Evolutionary conservation across 2,888 invertebrate species (phyloP).

Genomic region (Shargacucullia verbasci): DNA sequence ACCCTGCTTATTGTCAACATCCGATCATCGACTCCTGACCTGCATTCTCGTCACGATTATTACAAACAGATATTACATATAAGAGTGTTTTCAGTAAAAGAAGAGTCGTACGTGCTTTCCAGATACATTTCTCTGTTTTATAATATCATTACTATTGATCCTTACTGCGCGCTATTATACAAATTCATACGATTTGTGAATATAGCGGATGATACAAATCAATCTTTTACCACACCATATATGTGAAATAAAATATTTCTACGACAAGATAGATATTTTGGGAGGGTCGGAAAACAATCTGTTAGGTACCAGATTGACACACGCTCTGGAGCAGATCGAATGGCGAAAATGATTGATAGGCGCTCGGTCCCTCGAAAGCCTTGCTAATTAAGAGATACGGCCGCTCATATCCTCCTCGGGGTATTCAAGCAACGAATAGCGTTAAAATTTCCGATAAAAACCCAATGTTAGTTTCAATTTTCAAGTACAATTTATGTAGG

Average conservation of each 20-base stretch:
- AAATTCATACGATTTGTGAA: no score
- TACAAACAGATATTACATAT: neutral
- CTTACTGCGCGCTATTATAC: no score
- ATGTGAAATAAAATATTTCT: conserved; percentile 48
- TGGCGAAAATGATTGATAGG: conserved; percentile 66
- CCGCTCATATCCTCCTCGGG: conserved; percentile 1
- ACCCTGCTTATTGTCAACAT: conserved; percentile 33
- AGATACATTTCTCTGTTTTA: no score
- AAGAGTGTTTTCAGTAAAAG: neutral
- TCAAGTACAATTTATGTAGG: neutral
- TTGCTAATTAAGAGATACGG: conserved; percentile 6
- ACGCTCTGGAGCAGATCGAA: conserved; percentile 55
- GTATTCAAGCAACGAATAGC: neutral
- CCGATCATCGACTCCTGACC: conserved; percentile 20
- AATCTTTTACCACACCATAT: conserved; percentile 33
- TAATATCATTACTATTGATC: no score
- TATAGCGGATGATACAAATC: conserved; percentile 8
- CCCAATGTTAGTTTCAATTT: neutral
- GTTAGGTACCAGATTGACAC: conserved; percentile 45
- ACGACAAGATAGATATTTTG: conserved; percentile 40
- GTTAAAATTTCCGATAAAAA: neutral
- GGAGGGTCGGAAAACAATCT: conserved; percentile 61
- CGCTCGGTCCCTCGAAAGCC: conserved; percentile 13
- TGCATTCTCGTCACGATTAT: conserved; percentile 9
- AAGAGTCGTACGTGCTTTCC: no score